A percentile compares a stretch with the other conserved stretches of the same genome.
These are phyloP conservation scores for Itoplectis maculator DNA, from an alignment of 2,888 invertebrate genomes.

Conservation along the genomic window DNA sequence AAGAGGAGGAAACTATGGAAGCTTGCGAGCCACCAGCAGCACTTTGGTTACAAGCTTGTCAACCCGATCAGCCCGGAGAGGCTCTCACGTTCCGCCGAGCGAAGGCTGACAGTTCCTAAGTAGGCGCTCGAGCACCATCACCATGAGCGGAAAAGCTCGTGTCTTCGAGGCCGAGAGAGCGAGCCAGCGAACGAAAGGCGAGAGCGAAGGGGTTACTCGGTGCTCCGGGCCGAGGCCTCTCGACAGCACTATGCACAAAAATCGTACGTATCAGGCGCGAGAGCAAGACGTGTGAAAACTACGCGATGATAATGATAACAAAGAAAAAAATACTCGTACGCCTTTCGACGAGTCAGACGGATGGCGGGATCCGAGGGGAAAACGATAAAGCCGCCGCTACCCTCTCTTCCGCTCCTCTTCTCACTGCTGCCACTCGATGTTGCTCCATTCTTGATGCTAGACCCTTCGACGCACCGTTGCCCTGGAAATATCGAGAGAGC, in stretches of 20 bases:
- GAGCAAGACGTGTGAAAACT: too few species aligned
- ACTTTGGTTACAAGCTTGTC: slow-evolving; percentile 54
- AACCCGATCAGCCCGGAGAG: slow-evolving; percentile 47
- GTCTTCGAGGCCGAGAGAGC: not conserved
- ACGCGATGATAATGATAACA: too few species aligned
- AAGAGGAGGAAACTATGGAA: not conserved
- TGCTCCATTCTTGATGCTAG: not conserved
- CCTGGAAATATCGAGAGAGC: not conserved
- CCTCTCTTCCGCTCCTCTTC: not conserved
- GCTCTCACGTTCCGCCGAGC: slow-evolving; percentile 37
- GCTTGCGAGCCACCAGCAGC: slow-evolving; percentile 12
- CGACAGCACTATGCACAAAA: too few species aligned
- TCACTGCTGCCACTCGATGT: not conserved
- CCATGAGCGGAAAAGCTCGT: slow-evolving; percentile 31
- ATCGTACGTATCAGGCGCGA: too few species aligned
- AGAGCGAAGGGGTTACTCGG: not conserved
- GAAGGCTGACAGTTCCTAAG: slow-evolving; percentile 57
- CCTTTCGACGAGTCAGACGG: too few species aligned
- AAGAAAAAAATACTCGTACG: too few species aligned
- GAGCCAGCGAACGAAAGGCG: not conserved
- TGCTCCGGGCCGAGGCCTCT: too few species aligned
- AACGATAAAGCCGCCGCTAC: not conserved
- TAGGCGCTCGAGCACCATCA: slow-evolving; percentile 44
- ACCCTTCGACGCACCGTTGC: too few species aligned
- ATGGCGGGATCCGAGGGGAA: not conserved